These are phyloP conservation scores for Arrhamphus sclerolepis DNA, from an alignment of 2,797 vertebrate genomes.

Conservation along the genomic window DNA sequence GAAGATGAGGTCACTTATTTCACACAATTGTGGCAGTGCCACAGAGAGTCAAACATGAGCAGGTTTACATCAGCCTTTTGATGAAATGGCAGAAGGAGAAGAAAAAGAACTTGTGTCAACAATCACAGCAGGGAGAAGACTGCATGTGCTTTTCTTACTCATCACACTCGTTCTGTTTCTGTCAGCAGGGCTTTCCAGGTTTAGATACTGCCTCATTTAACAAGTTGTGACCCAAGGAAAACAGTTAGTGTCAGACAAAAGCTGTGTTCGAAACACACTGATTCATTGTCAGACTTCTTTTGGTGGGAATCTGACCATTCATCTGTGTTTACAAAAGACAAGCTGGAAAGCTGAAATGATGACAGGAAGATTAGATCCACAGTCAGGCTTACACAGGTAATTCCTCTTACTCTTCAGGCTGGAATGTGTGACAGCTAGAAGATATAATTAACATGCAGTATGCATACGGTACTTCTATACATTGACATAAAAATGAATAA, in stretches of 20 bases:
- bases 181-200: conserved; percentile 42
- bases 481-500: no score
- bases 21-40: conserved; percentile 42
- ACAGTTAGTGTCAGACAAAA: conserved; percentile 30
- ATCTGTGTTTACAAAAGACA: conserved; percentile 44
- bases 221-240: conserved; percentile 37
- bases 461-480: no score
- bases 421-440: no score
- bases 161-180: conserved; percentile 44
- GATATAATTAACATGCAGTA: no score
- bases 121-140: conserved; percentile 33
- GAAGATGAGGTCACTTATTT: conserved; percentile 70
- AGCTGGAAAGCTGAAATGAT: conserved; percentile 13
- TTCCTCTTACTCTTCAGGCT: neutral
- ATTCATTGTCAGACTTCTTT: conserved; percentile 13
- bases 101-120: conserved; percentile 63
- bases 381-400: conserved; percentile 13
- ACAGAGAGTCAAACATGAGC: conserved; percentile 41
- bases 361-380: conserved; percentile 21
- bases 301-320: conserved; percentile 22
- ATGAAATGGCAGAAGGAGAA: conserved; percentile 46
- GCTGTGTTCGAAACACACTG: conserved; percentile 17
- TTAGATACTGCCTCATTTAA: conserved; percentile 35
- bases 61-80: conserved; percentile 52
- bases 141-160: conserved; percentile 38